Evolutionary conservation across 2,113 vertebrate species (phyloP).

Genomic region (Saccopteryx bilineata): DNA sequence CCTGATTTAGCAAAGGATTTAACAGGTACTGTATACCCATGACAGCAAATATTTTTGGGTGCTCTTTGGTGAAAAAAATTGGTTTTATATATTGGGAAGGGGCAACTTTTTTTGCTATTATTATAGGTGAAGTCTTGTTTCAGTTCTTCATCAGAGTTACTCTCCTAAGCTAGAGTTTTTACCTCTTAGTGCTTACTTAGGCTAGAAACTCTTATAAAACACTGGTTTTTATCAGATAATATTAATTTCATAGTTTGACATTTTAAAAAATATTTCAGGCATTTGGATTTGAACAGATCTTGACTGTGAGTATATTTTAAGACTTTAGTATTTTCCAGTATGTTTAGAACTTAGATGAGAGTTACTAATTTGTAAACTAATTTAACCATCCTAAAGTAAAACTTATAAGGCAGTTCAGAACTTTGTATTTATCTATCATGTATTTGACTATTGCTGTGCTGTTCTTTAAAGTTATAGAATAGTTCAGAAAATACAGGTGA

Average conservation of each 20-base stretch:
- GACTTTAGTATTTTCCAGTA: neutral
- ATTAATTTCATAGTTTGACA: constrained; percentile 24
- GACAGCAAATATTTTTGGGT: constrained; percentile 37
- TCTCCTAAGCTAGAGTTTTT: constrained; percentile 28
- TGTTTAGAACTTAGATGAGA: constrained; percentile 15
- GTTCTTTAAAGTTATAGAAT: constrained; percentile 12
- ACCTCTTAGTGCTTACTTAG: neutral
- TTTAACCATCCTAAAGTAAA: neutral
- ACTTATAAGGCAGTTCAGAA: constrained; percentile 20
- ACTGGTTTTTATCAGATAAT: neutral
- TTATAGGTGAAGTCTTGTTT: neutral
- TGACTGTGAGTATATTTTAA: constrained; percentile 19
- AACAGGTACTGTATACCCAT: constrained; percentile 90
- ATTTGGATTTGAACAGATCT: constrained; percentile 2
- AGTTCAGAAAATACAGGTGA: neutral
- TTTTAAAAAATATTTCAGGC: neutral
- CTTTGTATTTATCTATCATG: neutral
- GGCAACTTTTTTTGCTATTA: neutral
- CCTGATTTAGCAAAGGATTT: constrained; percentile 99
- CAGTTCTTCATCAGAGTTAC: neutral
- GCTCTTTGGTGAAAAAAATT: neutral
- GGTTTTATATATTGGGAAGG: neutral
- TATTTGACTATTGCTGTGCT: neutral
- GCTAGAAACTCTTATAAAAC: neutral
- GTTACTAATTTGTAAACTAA: neutral